Conservation (phyloP, 2,888 invertebrate species). For the Diploptera punctata region DNA sequence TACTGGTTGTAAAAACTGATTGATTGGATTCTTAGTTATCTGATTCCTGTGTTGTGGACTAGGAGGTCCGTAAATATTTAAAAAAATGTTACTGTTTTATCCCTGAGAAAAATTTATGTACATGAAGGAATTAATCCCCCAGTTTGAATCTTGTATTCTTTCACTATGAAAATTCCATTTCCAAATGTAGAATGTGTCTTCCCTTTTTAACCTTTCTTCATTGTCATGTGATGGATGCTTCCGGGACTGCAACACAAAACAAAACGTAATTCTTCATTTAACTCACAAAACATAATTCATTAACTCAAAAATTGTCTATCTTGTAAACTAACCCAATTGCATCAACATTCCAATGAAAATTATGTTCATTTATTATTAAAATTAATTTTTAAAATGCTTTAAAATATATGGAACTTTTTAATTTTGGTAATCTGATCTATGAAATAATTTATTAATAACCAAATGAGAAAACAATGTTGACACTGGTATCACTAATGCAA, state of each 20-base stretch:
- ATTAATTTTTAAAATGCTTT: too few species aligned
- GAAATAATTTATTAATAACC: too few species aligned
- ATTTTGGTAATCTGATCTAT: too few species aligned
- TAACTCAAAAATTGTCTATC: too few species aligned
- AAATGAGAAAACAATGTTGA: too few species aligned
- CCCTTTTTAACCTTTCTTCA: conserved; percentile 38
- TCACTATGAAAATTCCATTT: conserved; percentile 36
- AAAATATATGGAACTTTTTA: too few species aligned
- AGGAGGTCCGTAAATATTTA: conserved; percentile 35
- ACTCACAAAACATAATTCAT: too few species aligned
- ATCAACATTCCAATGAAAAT: too few species aligned
- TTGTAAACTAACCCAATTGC: too few species aligned
- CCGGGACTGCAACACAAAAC: conserved; percentile 34
- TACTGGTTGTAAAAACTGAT: conserved; percentile 33
- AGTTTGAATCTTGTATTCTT: conserved; percentile 27
- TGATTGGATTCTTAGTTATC: conserved; percentile 20
- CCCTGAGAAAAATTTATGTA: conserved; percentile 41
- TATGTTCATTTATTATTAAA: too few species aligned
- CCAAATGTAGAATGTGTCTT: conserved; percentile 38
- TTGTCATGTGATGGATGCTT: conserved; percentile 36
- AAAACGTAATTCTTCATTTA: too few species aligned
- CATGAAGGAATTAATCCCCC: conserved; percentile 30
- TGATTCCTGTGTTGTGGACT: conserved; percentile 28
- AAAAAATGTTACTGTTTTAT: conserved; percentile 38
- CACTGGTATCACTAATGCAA: too few species aligned